These are phyloP conservation scores for Caranx ignobilis DNA, from an alignment of 2,113 vertebrate species.

Conservation along the genomic window DNA sequence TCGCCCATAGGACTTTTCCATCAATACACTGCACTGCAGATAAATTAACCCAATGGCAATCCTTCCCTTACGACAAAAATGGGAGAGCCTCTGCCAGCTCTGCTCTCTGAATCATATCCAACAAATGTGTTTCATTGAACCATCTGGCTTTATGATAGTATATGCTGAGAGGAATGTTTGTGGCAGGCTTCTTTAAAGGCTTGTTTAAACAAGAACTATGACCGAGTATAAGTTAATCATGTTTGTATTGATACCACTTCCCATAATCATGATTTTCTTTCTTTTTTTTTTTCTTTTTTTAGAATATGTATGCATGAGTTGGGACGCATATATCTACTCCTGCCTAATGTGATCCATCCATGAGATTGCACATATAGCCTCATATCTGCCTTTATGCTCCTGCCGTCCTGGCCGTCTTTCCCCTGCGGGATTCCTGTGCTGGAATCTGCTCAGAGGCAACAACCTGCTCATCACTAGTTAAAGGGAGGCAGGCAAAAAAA, in stretches of 20 bases:
- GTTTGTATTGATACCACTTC: constrained; percentile 7
- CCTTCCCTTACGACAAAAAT: constrained; percentile 52
- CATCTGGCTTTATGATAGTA: constrained; percentile 17
- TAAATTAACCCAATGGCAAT: constrained; percentile 72
- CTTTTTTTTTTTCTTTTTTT: neutral
- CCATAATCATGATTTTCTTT: constrained; percentile 21
- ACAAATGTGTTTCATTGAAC: constrained; percentile 39
- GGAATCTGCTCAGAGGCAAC: constrained; percentile 77
- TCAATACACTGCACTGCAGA: constrained; percentile 77
- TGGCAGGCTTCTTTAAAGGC: neutral
- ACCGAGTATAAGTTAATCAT: constrained; percentile 21
- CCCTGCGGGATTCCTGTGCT: constrained; percentile 63
- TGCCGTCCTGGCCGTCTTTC: constrained; percentile 48
- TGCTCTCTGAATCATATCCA: constrained; percentile 54
- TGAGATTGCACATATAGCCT: constrained; percentile 53
- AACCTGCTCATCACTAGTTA: constrained; percentile 79
- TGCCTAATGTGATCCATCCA: constrained; percentile 48
- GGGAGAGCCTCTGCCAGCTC: constrained; percentile 41
- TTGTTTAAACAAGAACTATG: constrained; percentile 28
- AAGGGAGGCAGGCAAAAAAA: constrained; percentile 60
- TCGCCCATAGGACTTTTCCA: constrained; percentile 62
- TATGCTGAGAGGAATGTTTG: constrained; percentile 14
- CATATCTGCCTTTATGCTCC: constrained; percentile 53
- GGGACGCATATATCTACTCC: constrained; percentile 11
- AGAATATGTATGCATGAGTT: constrained; percentile 20